Evolutionary conservation across 2,113 vertebrate species (phyloP).

Genomic region (Onychostruthus taczanowskii): DNA sequence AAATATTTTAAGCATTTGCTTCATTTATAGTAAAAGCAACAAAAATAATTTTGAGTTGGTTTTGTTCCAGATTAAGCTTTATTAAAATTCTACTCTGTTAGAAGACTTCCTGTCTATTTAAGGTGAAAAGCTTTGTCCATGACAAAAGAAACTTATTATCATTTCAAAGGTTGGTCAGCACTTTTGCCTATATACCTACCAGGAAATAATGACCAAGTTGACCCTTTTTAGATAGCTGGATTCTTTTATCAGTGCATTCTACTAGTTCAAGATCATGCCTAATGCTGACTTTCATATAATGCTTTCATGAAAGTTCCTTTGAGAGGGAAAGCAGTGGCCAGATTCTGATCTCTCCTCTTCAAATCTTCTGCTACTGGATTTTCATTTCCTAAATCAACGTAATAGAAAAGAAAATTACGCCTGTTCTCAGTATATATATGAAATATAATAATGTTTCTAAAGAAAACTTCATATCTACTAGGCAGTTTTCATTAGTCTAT

Average conservation of each 20-base stretch:
- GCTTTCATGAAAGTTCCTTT: conserved; percentile 44
- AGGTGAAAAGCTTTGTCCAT: conserved; percentile 4
- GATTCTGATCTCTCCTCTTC: conserved; percentile 51
- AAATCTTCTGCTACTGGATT: conserved; percentile 31
- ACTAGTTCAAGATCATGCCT: neutral
- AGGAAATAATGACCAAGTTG: conserved; percentile 29
- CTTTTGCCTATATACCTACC: neutral
- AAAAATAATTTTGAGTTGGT: neutral
- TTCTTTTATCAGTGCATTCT: conserved; percentile 39
- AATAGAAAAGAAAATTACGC: conserved; percentile 30
- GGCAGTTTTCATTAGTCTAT: conserved; percentile 13
- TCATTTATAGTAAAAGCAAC: neutral
- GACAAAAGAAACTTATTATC: conserved; percentile 23
- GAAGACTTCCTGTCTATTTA: neutral
- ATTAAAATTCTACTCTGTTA: neutral
- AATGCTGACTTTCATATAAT: neutral
- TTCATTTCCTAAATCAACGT: conserved; percentile 10
- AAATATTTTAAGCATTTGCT: neutral
- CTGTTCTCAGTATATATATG: neutral
- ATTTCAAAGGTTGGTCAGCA: conserved; percentile 43
- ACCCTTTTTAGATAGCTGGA: conserved; percentile 8
- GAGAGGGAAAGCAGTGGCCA: conserved; percentile 31
- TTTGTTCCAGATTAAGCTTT: neutral
- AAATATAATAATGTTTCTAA: conserved; percentile 44
- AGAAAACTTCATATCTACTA: neutral